Evolutionary conservation across 2,113 vertebrate species (phyloP).

Genomic region (Willisornis vidua): DNA sequence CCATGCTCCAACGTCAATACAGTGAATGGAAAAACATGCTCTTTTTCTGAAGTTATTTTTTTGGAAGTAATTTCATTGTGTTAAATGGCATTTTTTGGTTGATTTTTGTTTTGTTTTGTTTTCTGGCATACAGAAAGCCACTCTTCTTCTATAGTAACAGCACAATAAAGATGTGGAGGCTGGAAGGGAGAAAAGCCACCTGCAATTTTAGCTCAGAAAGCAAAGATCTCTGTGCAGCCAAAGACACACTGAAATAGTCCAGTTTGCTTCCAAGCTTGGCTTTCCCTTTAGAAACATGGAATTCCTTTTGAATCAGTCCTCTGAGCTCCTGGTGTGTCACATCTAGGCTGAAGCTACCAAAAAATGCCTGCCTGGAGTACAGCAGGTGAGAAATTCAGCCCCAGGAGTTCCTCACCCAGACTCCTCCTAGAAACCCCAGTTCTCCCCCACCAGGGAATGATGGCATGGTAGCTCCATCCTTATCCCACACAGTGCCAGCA

Average conservation of each 20-base stretch:
- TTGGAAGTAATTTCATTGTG: slow-evolving; percentile 33
- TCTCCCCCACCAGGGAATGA: background rate
- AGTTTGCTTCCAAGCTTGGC: background rate
- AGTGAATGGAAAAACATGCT: slow-evolving; percentile 56
- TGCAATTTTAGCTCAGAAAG: slow-evolving; percentile 17
- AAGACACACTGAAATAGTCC: background rate
- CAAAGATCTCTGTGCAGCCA: slow-evolving; percentile 7
- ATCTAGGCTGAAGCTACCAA: background rate
- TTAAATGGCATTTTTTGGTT: background rate
- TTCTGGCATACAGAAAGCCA: slow-evolving; percentile 15
- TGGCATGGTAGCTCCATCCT: background rate
- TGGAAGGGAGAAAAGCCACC: slow-evolving; percentile 49
- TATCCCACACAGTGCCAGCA: background rate
- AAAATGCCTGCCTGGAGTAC: background rate
- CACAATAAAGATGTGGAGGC: background rate
- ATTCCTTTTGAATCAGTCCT: background rate
- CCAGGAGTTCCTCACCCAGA: background rate
- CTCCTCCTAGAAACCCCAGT: background rate
- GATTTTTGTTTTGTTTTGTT: slow-evolving; percentile 1
- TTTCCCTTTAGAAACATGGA: background rate
- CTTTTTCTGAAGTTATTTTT: slow-evolving; percentile 27
- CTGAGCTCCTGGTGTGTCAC: background rate
- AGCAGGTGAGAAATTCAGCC: background rate
- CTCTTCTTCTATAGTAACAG: background rate
- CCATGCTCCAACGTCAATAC: slow-evolving; percentile 34